A percentile compares a stretch with the other conserved stretches of the same genome.
Evolutionary conservation across 2,113 vertebrate species (phyloP).

Genomic region (Barbus barbus): DNA sequence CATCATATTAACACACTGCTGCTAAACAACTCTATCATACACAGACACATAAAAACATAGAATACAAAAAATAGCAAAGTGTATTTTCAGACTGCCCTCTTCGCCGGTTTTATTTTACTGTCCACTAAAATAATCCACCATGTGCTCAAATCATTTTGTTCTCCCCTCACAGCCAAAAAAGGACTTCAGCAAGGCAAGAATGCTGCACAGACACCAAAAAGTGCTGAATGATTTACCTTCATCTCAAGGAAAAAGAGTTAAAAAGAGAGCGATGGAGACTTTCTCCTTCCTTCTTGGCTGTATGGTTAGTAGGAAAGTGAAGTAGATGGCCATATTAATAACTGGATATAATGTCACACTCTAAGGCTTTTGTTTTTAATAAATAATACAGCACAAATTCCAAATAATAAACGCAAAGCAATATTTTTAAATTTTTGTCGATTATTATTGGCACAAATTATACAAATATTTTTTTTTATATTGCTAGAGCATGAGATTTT

Average conservation of each 20-base stretch:
- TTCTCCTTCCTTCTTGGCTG: background rate
- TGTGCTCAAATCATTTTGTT: constrained; percentile 63
- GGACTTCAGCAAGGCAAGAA: constrained; percentile 50
- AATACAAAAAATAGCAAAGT: background rate
- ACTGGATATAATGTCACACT: background rate
- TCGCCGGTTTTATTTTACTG: background rate
- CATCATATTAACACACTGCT: no score
- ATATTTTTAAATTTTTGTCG: background rate
- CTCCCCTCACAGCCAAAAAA: constrained; percentile 57
- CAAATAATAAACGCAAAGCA: background rate
- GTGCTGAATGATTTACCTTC: constrained; percentile 57
- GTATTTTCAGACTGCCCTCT: background rate
- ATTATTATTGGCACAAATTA: no score
- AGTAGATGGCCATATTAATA: background rate
- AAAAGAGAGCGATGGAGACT: background rate
- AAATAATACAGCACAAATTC: background rate
- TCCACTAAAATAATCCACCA: constrained; percentile 58
- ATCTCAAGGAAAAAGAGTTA: constrained; percentile 23
- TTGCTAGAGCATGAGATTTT: no score
- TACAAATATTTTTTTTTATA: no score
- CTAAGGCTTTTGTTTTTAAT: background rate
- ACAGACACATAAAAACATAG: constrained; percentile 1
- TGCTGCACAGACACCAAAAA: constrained; percentile 50
- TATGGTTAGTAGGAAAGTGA: background rate
- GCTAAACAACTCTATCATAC: background rate